Evolutionary conservation across 2,113 vertebrate species (phyloP).

Genomic region (Aldabrachelys gigantea): DNA sequence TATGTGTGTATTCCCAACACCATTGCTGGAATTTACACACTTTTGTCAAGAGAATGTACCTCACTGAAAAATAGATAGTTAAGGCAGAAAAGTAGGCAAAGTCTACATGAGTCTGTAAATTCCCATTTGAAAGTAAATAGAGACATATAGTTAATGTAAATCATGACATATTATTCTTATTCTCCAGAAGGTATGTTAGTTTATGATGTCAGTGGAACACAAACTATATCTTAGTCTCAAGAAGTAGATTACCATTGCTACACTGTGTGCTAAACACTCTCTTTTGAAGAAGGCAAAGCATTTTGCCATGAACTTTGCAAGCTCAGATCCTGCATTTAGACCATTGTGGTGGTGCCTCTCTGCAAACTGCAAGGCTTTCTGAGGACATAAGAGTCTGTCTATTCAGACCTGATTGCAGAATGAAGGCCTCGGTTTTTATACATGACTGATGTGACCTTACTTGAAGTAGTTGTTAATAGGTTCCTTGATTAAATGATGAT

Average conservation of each 20-base stretch:
- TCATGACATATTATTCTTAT: not conserved
- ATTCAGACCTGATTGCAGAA: not conserved
- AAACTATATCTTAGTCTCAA: constrained; percentile 8
- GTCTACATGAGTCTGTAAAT: not conserved
- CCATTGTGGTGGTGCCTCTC: not conserved
- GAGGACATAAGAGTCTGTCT: not conserved
- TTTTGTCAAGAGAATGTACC: not conserved
- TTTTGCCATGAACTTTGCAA: not conserved
- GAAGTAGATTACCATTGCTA: accelerated
- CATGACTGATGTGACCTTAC: not conserved
- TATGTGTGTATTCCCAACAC: not conserved
- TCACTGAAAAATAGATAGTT: not conserved
- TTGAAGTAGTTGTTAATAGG: not conserved
- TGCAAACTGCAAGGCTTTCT: not conserved
- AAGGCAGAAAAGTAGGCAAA: not conserved
- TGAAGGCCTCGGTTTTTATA: accelerated
- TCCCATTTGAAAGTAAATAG: not conserved
- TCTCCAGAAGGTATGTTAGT: not conserved
- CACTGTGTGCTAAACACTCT: not conserved
- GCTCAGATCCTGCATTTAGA: not conserved
- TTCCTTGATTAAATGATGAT: not conserved
- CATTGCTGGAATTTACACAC: not conserved
- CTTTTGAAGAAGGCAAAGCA: not conserved
- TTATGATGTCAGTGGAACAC: not conserved
- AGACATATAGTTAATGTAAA: not conserved